Base-by-base conservation (phyloP, 2,113 vertebrate species). In the Morone saxatilis region DNA sequence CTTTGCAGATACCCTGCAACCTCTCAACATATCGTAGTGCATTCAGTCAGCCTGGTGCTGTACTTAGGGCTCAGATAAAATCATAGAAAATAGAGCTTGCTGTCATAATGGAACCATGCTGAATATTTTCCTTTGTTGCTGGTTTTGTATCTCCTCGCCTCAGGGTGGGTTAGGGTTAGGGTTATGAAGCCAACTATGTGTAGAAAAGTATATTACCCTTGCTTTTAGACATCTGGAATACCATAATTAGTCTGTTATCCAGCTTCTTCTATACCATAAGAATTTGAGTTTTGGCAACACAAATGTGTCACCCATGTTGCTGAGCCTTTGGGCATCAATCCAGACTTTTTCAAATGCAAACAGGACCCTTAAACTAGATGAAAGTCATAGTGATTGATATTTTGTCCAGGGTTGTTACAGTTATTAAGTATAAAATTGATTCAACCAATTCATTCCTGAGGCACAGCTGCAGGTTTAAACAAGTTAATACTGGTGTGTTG, bases 11-110 rank as follows among this genome's bases (percentile, higher is more conserved):
- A 60, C 41, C 60, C 51, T 48, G 25, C 4, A 0, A 80, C 78
- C 81, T 62, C 47, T 20, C 53, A 45, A 20, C 41, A 72, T 41
- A 77, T 51, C 14, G 0, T 11, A 1, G 9, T 40, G 53, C 87
- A 91, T 92, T 86, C 81, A 82, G 73, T 81, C 60, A 65, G 57
- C 25, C 60, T 48, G 36, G 73, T 40, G 56, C 63, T 83, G 88
- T 74, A 86, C 83, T 90, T 43, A 45, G n/a, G 25, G 41, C 72
- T 86, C 65, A 79, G 90, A 91, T 93, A 87, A 90, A 81, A 92
- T 92, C 91, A 85, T 87, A 73, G 14, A 75, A 85, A 78, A 86
- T n/a, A 5, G 82, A 74, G 69, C 65, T 86, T 25, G n/a, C 77
- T 86, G 89, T 85, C 83, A 84, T 62, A 45, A 57, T 56, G 72